These are phyloP conservation scores for Danionella dracula DNA, from an alignment of 2,797 vertebrate genomes.

Conservation along the genomic window DNA sequence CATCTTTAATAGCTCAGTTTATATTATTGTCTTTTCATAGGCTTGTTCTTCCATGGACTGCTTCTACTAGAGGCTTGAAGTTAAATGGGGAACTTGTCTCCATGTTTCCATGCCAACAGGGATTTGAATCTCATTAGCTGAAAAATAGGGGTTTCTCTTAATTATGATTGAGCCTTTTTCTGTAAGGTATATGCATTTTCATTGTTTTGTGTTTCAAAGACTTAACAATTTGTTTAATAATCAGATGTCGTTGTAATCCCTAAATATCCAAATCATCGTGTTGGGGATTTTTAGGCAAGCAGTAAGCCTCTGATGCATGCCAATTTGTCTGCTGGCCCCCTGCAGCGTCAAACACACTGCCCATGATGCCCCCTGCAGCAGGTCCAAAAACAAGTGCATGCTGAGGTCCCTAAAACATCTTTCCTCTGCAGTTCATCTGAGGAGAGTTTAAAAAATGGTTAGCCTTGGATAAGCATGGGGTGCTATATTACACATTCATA, in stretches of 20 bases:
- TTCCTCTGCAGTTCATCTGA: conserved; percentile 21
- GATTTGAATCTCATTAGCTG: conserved; percentile 44
- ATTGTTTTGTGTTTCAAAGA: neutral
- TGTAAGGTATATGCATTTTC: neutral
- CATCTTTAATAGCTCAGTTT: conserved; percentile 14
- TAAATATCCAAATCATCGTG: neutral
- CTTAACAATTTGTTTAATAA: conserved; percentile 6
- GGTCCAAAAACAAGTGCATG: neutral
- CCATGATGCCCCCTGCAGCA: conserved; percentile 18
- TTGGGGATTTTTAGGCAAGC: neutral
- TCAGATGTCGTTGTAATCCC: conserved; percentile 23
- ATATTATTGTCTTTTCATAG: neutral
- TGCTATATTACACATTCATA: conserved; percentile 26
- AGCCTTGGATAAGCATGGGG: conserved; percentile 13
- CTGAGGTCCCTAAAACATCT: conserved; percentile 6
- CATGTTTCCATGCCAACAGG: conserved; percentile 53
- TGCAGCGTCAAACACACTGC: conserved; percentile 20
- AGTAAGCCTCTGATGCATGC: neutral
- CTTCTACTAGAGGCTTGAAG: conserved; percentile 19
- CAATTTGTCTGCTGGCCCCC: conserved; percentile 30
- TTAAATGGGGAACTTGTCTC: conserved; percentile 13
- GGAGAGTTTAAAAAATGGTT: conserved; percentile 28
- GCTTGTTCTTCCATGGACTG: conserved; percentile 11
- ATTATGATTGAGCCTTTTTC: conserved; percentile 41
- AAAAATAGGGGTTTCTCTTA: conserved; percentile 44